Evolutionary conservation across 2,113 vertebrate genomes (phyloP), one percentile per base, ranked within the genome.

Genomic region (Eidolon helvum): DNA sequence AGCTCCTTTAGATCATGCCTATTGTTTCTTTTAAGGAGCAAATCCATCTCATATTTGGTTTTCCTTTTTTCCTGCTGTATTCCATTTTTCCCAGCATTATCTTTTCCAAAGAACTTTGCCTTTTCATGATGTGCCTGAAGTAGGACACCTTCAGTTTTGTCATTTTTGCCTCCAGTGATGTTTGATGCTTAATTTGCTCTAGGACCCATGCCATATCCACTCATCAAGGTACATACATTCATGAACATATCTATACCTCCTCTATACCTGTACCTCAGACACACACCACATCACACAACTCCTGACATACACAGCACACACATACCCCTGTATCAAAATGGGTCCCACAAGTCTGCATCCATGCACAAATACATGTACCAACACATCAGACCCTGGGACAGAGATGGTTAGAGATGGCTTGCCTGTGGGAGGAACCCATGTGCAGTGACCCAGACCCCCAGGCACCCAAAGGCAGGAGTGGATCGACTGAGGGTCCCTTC

Each of bases 331-430:
- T 53, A 10, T 21, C n/a, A 16, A 22, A 40, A 3, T 2, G n/a
- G 19, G 35, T 16, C 30, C 10, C 35, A 7, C 28, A 22, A 4
- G 0, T 10, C 5, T 7, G 28, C n/a, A 16, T 4, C 21, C 1
- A 21, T 9, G 38, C 45, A 8, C 57, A 72, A 7, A 53, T 7
- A 33, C 15, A 26, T 10, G 6, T 28, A 40, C 50, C 6, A 24
- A 10, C 55, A 30, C 16, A 2, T 33, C 40, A n/a, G 50, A 24
- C 43, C 24, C 59, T 8, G 72, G 65, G 78, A 10, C 38, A 38
- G 55, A 48, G 26, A 19, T 35, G 48, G 53, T 69, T 38, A 38
- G 55, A 90, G 66, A 22, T 0, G 18, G 50, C 59, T 26, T 24
- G 48, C 63, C 30, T 19, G 0, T 24, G 55, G 50, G n/a, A 90